A percentile compares a stretch with the other conserved stretches of the same genome.
Evolutionary conservation across 2,113 vertebrate species (phyloP).

Genomic region (Onychostruthus taczanowskii): DNA sequence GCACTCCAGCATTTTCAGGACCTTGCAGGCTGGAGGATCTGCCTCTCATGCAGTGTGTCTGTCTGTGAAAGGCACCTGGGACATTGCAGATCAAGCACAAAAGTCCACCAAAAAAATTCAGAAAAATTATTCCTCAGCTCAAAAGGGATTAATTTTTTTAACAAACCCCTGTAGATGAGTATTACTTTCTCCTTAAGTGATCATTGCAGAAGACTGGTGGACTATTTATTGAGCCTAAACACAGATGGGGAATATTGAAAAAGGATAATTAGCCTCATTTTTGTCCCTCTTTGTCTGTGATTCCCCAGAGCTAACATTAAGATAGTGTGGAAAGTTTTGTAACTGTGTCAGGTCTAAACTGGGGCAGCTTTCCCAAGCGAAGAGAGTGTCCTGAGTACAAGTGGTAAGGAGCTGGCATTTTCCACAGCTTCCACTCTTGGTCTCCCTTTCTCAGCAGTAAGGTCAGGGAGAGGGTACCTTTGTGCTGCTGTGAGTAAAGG

Average conservation of each 20-base stretch:
- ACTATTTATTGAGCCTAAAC: slow-evolving; percentile 15
- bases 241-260: slow-evolving; percentile 2
- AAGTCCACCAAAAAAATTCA: neutral
- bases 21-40: neutral
- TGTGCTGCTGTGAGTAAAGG: neutral
- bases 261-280: slow-evolving; percentile 44
- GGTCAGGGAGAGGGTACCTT: neutral
- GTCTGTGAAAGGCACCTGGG: neutral
- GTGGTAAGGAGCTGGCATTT: neutral
- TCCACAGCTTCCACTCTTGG: neutral
- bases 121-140: neutral
- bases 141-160: neutral
- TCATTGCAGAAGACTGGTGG: slow-evolving; percentile 9
- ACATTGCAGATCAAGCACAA: neutral
- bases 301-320: slow-evolving; percentile 19
- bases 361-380: neutral
- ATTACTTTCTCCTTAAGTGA: neutral
- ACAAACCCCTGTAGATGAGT: neutral
- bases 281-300: neutral
- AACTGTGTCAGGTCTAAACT: slow-evolving; percentile 28
- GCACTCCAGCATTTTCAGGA: neutral
- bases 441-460: neutral
- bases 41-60: neutral
- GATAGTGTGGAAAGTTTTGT: neutral
- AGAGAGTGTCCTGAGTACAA: neutral